Percentiles rank a stretch among this genome's conserved stretches.
These are phyloP conservation scores for Pantherophis vulpinus DNA, from an alignment of 2,797 vertebrate genomes.

Conservation along the genomic window DNA sequence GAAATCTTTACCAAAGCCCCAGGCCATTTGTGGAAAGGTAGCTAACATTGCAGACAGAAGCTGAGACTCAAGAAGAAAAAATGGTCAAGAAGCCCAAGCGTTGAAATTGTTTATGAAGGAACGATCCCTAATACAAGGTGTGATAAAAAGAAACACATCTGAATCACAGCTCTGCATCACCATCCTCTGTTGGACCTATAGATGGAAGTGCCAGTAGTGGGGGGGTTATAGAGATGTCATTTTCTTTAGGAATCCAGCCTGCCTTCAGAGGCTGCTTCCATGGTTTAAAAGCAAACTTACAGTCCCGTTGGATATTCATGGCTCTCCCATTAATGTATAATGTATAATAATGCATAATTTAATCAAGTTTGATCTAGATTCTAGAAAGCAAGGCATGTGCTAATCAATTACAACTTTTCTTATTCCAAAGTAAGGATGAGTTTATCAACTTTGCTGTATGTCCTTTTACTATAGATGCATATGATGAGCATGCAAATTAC, in stretches of 20 bases:
- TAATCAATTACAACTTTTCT: slow-evolving; percentile 86
- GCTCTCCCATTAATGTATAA: slow-evolving; percentile 88
- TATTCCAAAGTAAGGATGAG: slow-evolving; percentile 87
- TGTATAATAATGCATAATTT: slow-evolving; percentile 92
- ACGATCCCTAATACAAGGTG: slow-evolving; percentile 50
- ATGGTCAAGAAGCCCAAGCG: slow-evolving; percentile 78
- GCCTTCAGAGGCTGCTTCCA: slow-evolving; percentile 87
- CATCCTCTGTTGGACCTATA: not conserved
- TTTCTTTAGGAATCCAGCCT: slow-evolving; percentile 88
- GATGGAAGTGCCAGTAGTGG: slow-evolving; percentile 54
- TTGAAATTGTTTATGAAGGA: slow-evolving; percentile 82
- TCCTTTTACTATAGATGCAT: slow-evolving; percentile 91
- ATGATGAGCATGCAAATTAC: slow-evolving; percentile 88
- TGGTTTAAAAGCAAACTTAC: slow-evolving; percentile 91
- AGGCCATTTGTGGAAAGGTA: slow-evolving; percentile 61
- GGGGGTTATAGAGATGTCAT: slow-evolving; percentile 86
- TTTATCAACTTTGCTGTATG: slow-evolving; percentile 90
- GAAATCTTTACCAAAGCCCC: slow-evolving; percentile 51
- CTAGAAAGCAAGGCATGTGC: slow-evolving; percentile 85
- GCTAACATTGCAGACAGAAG: slow-evolving; percentile 69
- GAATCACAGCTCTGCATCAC: not conserved
- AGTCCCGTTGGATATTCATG: slow-evolving; percentile 86
- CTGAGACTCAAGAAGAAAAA: slow-evolving; percentile 75
- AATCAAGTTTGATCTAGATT: slow-evolving; percentile 84
- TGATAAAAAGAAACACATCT: slow-evolving; percentile 83